Conservation (phyloP, 53 echinoderm and acorn worm genomes). For the Echinarachnius parma region DNA sequence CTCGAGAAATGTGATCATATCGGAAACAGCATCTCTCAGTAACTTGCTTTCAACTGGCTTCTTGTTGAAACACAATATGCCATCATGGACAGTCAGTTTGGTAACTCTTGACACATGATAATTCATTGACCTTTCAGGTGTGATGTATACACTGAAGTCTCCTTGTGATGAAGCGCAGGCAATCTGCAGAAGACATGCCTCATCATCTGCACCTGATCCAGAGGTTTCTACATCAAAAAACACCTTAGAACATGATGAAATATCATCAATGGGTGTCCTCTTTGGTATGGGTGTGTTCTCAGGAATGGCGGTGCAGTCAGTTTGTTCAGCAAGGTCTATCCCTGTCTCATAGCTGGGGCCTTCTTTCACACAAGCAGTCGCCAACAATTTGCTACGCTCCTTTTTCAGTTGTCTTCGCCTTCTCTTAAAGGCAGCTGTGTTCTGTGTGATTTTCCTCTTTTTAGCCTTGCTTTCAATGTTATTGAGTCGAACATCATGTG, state of each 20-base stretch:
- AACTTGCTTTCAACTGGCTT: constrained; percentile 14
- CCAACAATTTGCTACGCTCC: neutral
- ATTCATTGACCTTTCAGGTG: neutral
- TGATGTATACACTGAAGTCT: neutral
- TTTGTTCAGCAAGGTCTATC: neutral
- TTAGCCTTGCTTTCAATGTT: neutral
- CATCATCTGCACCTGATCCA: neutral
- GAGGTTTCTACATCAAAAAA: neutral
- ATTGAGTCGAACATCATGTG: neutral
- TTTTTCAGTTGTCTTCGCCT: neutral
- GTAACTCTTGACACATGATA: neutral
- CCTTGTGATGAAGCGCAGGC: constrained; percentile 15
- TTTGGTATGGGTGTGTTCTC: neutral
- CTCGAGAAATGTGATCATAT: neutral
- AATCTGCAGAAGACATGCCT: neutral
- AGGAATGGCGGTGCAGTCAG: neutral
- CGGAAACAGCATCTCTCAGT: constrained; percentile 2
- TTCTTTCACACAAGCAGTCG: constrained; percentile 1
- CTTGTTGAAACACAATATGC: constrained; percentile 20
- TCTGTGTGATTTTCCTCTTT: neutral
- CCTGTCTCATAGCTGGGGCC: neutral
- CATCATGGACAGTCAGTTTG: constrained; percentile 10
- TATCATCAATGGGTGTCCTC: neutral
- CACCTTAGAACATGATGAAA: constrained; percentile 1
- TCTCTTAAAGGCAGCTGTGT: neutral